phyloP scores from a whole-genome alignment of 2,113 vertebrate genomes.

The Miniopterus natalensis region DNA sequence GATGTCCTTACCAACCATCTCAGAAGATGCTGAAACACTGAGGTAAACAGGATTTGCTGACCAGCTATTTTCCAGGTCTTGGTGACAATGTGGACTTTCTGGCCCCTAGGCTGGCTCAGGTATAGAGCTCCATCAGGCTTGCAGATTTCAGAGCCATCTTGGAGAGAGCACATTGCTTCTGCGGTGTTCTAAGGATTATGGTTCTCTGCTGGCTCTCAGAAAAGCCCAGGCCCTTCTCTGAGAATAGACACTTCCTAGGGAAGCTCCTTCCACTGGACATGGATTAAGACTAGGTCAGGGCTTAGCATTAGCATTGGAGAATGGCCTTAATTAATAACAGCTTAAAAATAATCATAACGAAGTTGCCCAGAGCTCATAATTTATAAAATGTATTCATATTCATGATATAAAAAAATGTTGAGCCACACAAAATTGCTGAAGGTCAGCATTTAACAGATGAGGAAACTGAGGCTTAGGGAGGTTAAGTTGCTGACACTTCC shows the following conservation, averaged over 20 bases:
- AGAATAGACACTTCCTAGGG: not conserved
- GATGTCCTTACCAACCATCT: not conserved
- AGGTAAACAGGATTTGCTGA: not conserved
- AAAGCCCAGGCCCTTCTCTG: not conserved
- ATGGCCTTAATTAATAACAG: not conserved
- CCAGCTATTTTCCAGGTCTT: not conserved
- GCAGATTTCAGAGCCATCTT: not conserved
- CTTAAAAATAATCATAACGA: slow-evolving; percentile 14
- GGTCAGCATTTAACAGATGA: not conserved
- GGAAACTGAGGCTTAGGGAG: not conserved
- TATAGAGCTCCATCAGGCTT: not conserved
- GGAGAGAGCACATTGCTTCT: not conserved
- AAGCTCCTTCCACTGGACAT: not conserved
- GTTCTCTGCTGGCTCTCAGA: not conserved
- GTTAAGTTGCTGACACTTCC: not conserved
- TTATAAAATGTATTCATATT: not conserved
- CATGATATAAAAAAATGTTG: not conserved
- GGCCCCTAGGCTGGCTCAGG: not conserved
- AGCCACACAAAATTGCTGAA: not conserved
- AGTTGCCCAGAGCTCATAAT: not conserved
- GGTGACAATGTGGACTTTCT: not conserved
- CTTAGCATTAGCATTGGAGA: not conserved
- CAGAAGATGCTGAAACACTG: not conserved
- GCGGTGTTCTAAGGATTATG: not conserved
- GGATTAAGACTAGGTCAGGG: not conserved